Evolutionary conservation across 2,888 invertebrate species (phyloP).

Genomic region (Taenaris catops): DNA sequence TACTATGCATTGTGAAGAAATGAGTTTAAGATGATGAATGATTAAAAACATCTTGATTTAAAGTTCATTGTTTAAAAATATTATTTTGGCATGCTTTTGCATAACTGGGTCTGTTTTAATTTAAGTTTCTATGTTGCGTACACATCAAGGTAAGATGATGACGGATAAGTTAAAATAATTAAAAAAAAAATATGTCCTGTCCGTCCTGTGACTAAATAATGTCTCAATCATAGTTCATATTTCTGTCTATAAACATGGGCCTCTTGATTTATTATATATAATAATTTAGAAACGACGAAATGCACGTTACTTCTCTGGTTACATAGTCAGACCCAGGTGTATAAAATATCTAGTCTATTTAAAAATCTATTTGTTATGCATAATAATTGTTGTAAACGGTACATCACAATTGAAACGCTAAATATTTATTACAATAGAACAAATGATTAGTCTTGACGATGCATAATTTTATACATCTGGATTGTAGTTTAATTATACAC

Average conservation of each 20-base stretch:
- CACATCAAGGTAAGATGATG: too few relatives aligned
- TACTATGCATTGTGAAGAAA: too few relatives aligned
- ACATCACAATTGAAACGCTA: slow-evolving; percentile 62
- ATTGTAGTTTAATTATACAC: slow-evolving; percentile 76
- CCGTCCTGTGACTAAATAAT: too few relatives aligned
- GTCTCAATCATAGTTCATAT: slow-evolving; percentile 32
- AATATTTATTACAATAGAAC: slow-evolving; percentile 45
- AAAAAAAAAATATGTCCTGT: too few relatives aligned
- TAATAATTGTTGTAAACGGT: slow-evolving; percentile 32
- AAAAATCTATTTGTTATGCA: slow-evolving; percentile 3
- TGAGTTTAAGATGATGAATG: too few relatives aligned
- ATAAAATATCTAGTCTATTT: slow-evolving; percentile 16
- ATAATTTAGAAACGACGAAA: slow-evolving; percentile 17
- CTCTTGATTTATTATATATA: slow-evolving; percentile 17
- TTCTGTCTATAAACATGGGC: slow-evolving; percentile 14
- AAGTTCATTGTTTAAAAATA: too few relatives aligned
- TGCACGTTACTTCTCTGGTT: slow-evolving; percentile 19
- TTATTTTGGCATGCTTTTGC: too few relatives aligned
- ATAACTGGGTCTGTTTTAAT: too few relatives aligned
- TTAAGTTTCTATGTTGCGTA: too few relatives aligned
- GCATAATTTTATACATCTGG: slow-evolving; percentile 77
- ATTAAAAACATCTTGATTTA: too few relatives aligned
- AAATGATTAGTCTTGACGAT: slow-evolving; percentile 64
- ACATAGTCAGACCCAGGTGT: slow-evolving; percentile 24
- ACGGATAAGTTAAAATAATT: too few relatives aligned